Conservation (phyloP, 2,888 invertebrate species). For the Scaptomyza caliginosa region DNA sequence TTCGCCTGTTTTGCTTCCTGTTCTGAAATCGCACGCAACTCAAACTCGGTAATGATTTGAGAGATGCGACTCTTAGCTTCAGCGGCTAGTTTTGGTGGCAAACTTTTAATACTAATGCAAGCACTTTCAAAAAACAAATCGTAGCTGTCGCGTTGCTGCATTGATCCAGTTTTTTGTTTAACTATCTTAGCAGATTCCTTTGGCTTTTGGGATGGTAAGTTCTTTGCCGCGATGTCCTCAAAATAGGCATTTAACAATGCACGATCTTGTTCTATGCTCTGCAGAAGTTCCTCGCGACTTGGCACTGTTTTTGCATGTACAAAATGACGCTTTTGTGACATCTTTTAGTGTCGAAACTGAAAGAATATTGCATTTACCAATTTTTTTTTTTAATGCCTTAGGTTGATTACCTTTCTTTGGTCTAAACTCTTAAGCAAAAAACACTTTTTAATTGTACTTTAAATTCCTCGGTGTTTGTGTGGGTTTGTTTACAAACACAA, state of each 20-base stretch:
- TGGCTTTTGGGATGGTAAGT: not conserved
- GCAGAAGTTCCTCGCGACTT: constrained; percentile 56
- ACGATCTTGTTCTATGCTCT: constrained; percentile 60
- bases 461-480: not conserved
- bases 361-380: not conserved
- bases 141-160: constrained; percentile 65
- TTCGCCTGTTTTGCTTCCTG: constrained; percentile 52
- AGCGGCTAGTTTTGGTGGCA: constrained; percentile 78
- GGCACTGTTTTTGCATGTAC: constrained; percentile 27
- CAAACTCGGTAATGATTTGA: constrained; percentile 77
- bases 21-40: constrained; percentile 77
- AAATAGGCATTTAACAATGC: constrained; percentile 53
- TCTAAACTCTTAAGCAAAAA: not conserved
- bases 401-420: not conserved
- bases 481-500: constrained; percentile 5
- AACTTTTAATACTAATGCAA: constrained; percentile 73
- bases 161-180: not conserved
- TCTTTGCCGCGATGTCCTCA: constrained; percentile 24
- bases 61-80: constrained; percentile 78
- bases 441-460: not conserved
- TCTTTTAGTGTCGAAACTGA: not conserved
- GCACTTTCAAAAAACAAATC: constrained; percentile 80
- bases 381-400: not conserved
- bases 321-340: constrained; percentile 25
- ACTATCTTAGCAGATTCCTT: not conserved